Evolutionary conservation across 2,888 invertebrate species (phyloP), one percentile per base, ranked within the genome.

Genomic region (Dysmachus trigonus): DNA sequence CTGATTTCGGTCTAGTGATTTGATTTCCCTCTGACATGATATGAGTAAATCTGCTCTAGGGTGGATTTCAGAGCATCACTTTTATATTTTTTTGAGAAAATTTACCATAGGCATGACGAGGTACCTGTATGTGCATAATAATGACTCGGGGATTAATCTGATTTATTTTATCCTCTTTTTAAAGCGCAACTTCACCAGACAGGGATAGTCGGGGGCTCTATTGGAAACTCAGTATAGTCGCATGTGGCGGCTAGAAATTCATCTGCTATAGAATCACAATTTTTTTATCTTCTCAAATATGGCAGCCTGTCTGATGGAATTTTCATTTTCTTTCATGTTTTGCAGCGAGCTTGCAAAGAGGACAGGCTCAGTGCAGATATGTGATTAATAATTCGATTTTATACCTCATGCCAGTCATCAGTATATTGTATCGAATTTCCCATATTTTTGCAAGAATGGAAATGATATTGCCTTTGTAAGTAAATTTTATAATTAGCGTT

Each of bases 1-100:
- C 79, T 79, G 79, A 79, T 79, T 79, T 79, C 79, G 79, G 79
- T 79, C 79, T 79, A 79, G 47, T 79, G 79, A 79, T 79, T 79
- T 79, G 79, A 79, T 79, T 79, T 79, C 51, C 41, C 79, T 79
- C 79, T 31, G 47, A 47, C 79, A 47, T 31, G 47, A 47, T 31
- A 27, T 76, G n/a, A 30, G 47, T 38, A 41, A 30, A 79, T 62
- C 22, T 79, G 51, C 47, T 51, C 33, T n/a, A 41, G 79, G 51
- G 30, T 76, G 31, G 51, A 51, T 47, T 47, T 13, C 51, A 51
- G 33, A 47, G 35, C 8, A n/a, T 15, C 31, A 1, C 1, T 31
- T 15, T n/a, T 41, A 31, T 30, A 15, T 27, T 47, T 47, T 41
- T 51, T 31, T 51, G 79, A 41, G 47, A 77, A 79, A 79, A 47